Evolutionary conservation across 2,797 vertebrate species (phyloP).

Genomic region (Neosilurus hyrtlii): DNA sequence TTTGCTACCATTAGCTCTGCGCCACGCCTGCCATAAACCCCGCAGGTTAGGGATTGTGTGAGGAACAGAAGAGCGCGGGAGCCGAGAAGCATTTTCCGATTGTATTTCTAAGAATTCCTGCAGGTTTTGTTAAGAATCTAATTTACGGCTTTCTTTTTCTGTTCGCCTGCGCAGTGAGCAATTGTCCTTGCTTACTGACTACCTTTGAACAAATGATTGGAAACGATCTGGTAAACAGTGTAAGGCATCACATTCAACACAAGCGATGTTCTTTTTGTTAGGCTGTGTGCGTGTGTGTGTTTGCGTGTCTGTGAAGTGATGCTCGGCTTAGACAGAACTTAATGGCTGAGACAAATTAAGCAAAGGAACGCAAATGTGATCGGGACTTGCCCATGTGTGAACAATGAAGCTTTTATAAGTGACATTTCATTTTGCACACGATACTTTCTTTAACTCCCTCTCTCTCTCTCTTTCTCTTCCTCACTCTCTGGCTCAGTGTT

Average conservation of each 20-base stretch:
- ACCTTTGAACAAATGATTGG: neutral
- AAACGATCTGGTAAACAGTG: neutral
- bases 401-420: slow-evolving; percentile 53
- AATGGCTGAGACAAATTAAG: slow-evolving; percentile 56
- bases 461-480: slow-evolving; percentile 18
- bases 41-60: slow-evolving; percentile 37
- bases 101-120: neutral
- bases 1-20: slow-evolving; percentile 27
- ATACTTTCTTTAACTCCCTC: slow-evolving; percentile 25
- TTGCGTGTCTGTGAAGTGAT: neutral
- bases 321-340: slow-evolving; percentile 29
- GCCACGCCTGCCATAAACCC: slow-evolving; percentile 8
- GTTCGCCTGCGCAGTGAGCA: neutral
- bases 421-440: slow-evolving; percentile 47
- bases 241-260: neutral
- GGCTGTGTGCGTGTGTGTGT: neutral
- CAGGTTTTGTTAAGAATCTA: neutral
- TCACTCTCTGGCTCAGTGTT: neutral
- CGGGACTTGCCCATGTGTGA: slow-evolving; percentile 51
- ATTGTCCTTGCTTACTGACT: slow-evolving; percentile 3
- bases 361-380: slow-evolving; percentile 45
- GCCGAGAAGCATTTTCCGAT: neutral
- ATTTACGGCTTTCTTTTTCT: neutral
- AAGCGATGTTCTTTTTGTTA: slow-evolving; percentile 8
- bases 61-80: slow-evolving; percentile 41